Evolutionary conservation across 2,888 invertebrate species (phyloP).

Genomic region (Cancer borealis): DNA sequence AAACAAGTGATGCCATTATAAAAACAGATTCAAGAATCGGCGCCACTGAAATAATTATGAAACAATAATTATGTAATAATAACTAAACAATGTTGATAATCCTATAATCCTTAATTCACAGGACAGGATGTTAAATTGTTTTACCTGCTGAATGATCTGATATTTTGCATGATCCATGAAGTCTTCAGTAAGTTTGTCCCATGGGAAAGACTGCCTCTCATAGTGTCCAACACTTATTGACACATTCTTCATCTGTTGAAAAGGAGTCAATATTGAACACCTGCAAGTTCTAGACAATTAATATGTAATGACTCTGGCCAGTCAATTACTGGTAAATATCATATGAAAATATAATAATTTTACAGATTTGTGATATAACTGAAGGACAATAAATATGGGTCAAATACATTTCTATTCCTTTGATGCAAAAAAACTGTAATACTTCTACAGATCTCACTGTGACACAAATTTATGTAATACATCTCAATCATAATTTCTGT

Average conservation of each 20-base stretch:
- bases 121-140: background rate
- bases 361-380: background rate
- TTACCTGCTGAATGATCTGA: slow-evolving; percentile 86
- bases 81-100: background rate
- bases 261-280: background rate
- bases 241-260: slow-evolving; percentile 73
- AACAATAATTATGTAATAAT: background rate
- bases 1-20: background rate
- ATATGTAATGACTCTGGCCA: background rate
- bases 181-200: slow-evolving; percentile 82
- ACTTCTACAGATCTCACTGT: too few relatives aligned
- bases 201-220: slow-evolving; percentile 81
- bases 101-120: background rate
- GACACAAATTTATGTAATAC: too few relatives aligned
- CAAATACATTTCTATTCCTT: too few relatives aligned
- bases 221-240: slow-evolving; percentile 74
- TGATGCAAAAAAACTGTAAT: too few relatives aligned
- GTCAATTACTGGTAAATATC: too few relatives aligned
- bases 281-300: background rate
- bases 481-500: too few relatives aligned
- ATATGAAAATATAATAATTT: too few relatives aligned
- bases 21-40: background rate
- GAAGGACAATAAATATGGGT: too few relatives aligned
- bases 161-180: slow-evolving; percentile 85
- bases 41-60: background rate